Evolutionary conservation across 1,140 invertebrate species (phyloP), one percentile per base, ranked within the genome.

Genomic region (Bombus terrestris): DNA sequence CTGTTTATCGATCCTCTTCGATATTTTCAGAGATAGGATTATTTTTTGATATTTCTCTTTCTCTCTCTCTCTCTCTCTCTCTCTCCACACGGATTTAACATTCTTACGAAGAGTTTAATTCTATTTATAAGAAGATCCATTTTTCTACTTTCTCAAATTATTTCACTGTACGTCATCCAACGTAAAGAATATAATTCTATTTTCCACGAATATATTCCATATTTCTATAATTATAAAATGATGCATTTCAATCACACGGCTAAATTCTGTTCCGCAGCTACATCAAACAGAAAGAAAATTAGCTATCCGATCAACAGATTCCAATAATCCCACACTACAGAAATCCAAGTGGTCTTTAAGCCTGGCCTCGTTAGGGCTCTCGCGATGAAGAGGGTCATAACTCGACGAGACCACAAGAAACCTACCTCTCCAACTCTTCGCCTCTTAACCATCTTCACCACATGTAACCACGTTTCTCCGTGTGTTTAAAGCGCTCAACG

Each of bases 291-390:
- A 62, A 10, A 15, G 32, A 28, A 41, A 69, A 69, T 80, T 64
- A 37, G 39, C 39, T 43, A n/a, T 8, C 5, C 78, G 64, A 47
- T 47, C 32, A 79, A 66, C 39, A 76, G 77, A 47, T 12, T 39
- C 47, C 25, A 39, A 39, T 76, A 18, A 35, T 37, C 22, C 18
- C 39, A 39, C 62, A 47, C 59, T 41, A 41, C 28, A 32, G 15
- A 3, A 2, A 3, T 66, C 41, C 78, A 37, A 80, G 64, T 53
- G 41, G 64, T 25, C 25, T 69, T 25, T 37, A 39, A 69, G 18
- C 59, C 25, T 28, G 41, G 69, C 57, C 69, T 88, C 84, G 74
- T 88, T 86, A 88, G 41, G 64, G 76, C 80, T 25, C 74, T 88
- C 83, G 69, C 69, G 28, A 68, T 82, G 84, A 79, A 76, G 57